Evolutionary conservation across 2,888 invertebrate genomes (phyloP).

Genomic region (Pharmacophagus antenor): DNA sequence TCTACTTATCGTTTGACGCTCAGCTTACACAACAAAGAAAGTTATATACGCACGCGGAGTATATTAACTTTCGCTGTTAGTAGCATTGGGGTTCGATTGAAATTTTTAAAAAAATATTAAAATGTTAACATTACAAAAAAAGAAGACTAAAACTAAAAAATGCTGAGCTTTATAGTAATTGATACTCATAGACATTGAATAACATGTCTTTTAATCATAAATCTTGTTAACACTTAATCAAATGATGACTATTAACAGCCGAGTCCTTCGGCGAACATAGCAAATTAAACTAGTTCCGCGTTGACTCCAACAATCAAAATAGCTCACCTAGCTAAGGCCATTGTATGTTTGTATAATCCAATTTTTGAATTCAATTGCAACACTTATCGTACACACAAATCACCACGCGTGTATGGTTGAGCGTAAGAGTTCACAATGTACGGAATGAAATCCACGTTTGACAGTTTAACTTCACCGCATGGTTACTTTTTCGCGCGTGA

Average conservation of each 20-base stretch:
- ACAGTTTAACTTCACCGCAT: constrained; percentile 81
- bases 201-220: constrained; percentile 43
- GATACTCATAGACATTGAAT: constrained; percentile 32
- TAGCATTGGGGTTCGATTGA: constrained; percentile 41
- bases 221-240: constrained; percentile 42
- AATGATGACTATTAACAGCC: constrained; percentile 55
- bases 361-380: constrained; percentile 72
- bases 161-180: constrained; percentile 13
- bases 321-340: constrained; percentile 81
- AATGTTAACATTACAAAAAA: constrained; percentile 8
- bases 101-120: constrained; percentile 24
- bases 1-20: constrained; percentile 69
- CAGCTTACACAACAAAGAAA: constrained; percentile 80
- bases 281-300: constrained; percentile 78
- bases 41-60: constrained; percentile 71
- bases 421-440: constrained; percentile 53
- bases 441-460: constrained; percentile 72
- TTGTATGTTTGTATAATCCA: constrained; percentile 79
- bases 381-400: constrained; percentile 68
- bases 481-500: constrained; percentile 61
- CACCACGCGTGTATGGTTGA: constrained; percentile 55
- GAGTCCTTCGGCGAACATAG: constrained; percentile 67
- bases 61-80: constrained; percentile 76
- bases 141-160: constrained; percentile 30
- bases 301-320: constrained; percentile 79